phyloP scores from a whole-genome alignment of 2,888 invertebrate species.

The Pyrrhia umbra region DNA sequence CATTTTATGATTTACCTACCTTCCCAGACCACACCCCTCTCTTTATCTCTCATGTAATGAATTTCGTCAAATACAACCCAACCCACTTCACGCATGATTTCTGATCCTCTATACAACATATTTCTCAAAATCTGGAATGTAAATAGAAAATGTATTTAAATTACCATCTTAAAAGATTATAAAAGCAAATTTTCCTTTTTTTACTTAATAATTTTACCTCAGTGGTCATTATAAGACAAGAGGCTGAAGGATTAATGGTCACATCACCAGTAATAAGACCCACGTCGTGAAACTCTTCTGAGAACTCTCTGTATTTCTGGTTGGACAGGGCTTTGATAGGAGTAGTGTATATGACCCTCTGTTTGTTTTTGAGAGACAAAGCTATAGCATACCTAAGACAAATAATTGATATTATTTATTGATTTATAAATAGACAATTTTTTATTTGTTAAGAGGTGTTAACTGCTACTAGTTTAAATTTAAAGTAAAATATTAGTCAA shows the following conservation, averaged over 20 bases:
- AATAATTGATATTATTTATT: neutral
- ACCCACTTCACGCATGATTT: slow-evolving; percentile 99
- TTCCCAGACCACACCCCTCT: slow-evolving; percentile 99
- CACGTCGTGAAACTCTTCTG: slow-evolving; percentile 99
- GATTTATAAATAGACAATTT: too few relatives aligned
- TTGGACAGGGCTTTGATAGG: slow-evolving; percentile 99
- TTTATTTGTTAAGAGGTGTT: too few relatives aligned
- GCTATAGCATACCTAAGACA: slow-evolving; percentile 96
- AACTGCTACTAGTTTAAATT: too few relatives aligned
- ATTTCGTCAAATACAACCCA: slow-evolving; percentile 99
- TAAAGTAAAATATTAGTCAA: too few relatives aligned
- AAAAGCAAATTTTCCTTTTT: neutral
- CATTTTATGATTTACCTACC: slow-evolving; percentile 70
- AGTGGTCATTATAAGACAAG: slow-evolving; percentile 99
- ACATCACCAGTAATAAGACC: slow-evolving; percentile 99
- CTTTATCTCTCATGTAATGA: slow-evolving; percentile 99
- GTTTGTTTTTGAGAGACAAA: slow-evolving; percentile 97
- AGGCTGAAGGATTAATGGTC: slow-evolving; percentile 99
- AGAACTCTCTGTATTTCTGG: slow-evolving; percentile 99
- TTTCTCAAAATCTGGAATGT: slow-evolving; percentile 96
- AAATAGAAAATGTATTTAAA: neutral
- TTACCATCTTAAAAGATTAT: neutral
- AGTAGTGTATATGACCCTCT: slow-evolving; percentile 99
- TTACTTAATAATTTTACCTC: slow-evolving; percentile 92
- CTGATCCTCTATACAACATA: slow-evolving; percentile 99